Evolutionary conservation across 2,888 invertebrate genomes (phyloP).

Genomic region (Oxyteleia sp.): DNA sequence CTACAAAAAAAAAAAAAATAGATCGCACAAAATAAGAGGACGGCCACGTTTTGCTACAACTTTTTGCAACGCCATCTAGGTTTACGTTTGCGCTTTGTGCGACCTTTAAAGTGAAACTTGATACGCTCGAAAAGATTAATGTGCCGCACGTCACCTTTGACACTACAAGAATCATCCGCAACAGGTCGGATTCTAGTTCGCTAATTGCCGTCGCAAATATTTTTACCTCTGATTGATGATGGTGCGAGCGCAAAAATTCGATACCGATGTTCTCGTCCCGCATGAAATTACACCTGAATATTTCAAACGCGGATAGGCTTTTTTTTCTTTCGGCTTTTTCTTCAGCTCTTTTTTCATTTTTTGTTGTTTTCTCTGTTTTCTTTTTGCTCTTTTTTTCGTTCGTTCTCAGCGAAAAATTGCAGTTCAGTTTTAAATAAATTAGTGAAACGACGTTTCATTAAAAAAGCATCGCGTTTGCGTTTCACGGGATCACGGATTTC

Average conservation of each 20-base stretch:
- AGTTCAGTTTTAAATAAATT: not conserved
- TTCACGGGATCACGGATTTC: not conserved
- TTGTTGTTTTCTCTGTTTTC: too few relatives aligned
- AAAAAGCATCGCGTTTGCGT: not conserved
- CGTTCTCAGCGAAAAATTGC: too few relatives aligned
- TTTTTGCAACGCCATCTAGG: slow-evolving; percentile 41
- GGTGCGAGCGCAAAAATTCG: not conserved
- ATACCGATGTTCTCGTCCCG: not conserved
- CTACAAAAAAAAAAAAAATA: too few relatives aligned
- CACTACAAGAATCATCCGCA: slow-evolving; percentile 55
- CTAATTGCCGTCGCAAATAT: slow-evolving; percentile 58
- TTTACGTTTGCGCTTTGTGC: slow-evolving; percentile 35
- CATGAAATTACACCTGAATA: too few relatives aligned
- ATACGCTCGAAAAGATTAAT: slow-evolving; percentile 57
- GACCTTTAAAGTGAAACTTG: slow-evolving; percentile 49
- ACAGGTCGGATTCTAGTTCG: slow-evolving; percentile 59
- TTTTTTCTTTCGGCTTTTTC: too few relatives aligned
- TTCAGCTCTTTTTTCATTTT: too few relatives aligned
- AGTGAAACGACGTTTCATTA: not conserved
- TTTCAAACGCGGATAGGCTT: too few relatives aligned
- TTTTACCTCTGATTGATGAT: slow-evolving; percentile 51
- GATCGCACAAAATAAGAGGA: slow-evolving; percentile 48
- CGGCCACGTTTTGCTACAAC: slow-evolving; percentile 14
- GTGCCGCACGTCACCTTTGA: slow-evolving; percentile 54
- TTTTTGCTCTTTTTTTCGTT: too few relatives aligned